phyloP scores from a whole-genome alignment of 1,140 invertebrate species.

The Drosophila takahashii region DNA sequence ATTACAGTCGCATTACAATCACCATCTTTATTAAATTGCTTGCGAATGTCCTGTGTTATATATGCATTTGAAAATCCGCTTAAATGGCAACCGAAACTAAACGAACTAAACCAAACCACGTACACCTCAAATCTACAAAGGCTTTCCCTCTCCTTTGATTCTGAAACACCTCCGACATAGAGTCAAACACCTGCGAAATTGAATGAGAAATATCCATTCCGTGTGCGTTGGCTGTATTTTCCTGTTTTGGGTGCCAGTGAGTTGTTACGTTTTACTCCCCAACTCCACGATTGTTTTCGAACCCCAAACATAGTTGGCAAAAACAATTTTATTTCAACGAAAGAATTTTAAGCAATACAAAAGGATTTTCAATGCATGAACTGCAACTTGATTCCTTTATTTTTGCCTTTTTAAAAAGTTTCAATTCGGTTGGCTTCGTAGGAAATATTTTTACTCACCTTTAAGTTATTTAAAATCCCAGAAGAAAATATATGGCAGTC shows the following conservation, averaged over 20 bases:
- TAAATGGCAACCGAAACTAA: slow-evolving; percentile 37
- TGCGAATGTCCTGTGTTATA: background rate
- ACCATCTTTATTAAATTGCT: background rate
- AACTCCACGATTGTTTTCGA: slow-evolving; percentile 11
- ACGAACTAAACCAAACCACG: slow-evolving; percentile 54
- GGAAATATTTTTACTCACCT: slow-evolving; percentile 1
- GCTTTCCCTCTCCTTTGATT: slow-evolving; percentile 26
- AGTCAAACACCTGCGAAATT: slow-evolving; percentile 78
- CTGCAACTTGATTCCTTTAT: slow-evolving; percentile 21
- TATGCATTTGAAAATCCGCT: slow-evolving; percentile 50
- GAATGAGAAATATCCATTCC: slow-evolving; percentile 78
- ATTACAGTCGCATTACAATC: background rate
- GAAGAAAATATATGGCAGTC: no score
- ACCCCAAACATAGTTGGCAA: slow-evolving; percentile 62
- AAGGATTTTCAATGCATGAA: slow-evolving; percentile 64
- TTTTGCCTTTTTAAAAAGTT: slow-evolving; percentile 18
- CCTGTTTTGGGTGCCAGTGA: background rate
- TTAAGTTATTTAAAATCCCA: background rate
- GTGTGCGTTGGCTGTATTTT: slow-evolving; percentile 34
- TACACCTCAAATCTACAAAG: slow-evolving; percentile 66
- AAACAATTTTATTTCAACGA: slow-evolving; percentile 67
- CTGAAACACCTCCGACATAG: slow-evolving; percentile 45
- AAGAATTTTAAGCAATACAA: slow-evolving; percentile 69
- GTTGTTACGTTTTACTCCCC: slow-evolving; percentile 43
- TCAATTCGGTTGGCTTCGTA: slow-evolving; percentile 5